Evolutionary conservation across 1,140 invertebrate genomes (phyloP), one percentile per base, ranked within the genome.

Genomic region (Aporrectodea caliginosa): DNA sequence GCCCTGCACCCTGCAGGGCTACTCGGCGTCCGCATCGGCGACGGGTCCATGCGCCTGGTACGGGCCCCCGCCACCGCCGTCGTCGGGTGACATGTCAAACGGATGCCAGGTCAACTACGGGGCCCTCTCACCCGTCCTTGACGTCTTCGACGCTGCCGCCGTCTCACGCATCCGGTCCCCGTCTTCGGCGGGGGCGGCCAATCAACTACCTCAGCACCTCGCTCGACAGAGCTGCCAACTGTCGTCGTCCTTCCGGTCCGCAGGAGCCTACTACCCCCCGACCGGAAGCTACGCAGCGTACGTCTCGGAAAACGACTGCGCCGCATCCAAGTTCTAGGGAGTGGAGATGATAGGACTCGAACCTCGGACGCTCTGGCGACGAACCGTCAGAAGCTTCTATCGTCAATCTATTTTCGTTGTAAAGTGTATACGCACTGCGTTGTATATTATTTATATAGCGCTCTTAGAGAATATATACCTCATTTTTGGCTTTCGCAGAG

Each of bases 21-120:
- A 22, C 6, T 58, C 6, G 6, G 43, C 6, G 6, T 58, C 43
- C 6, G 6, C 43, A 22, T 12, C 43, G 43, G 43, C 43, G 43
- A 58, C 43, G 43, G 43, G 6, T 12, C 6, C 43, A 22, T 6
- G 6, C 6, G 43, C 43, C 6, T 6, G 6, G 22, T 6, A 12
- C 6, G 43, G 43, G 43, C 43, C 43, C 43, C 6, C 6, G 6
- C 6, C 22, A 22, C 22, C 43, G 43, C 6, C 43, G 43, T 12
- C 43, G 6, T 6, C 6, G 43, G 43, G 43, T 58, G 6, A 6
- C 43, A 6, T 22, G 6, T n/a, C n/a, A n/a, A n/a, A n/a, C n/a
- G n/a, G n/a, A n/a, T 58, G 43, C 43, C 43, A 58, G 43, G 43
- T 58, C 43, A 58, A 58, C 43, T 58, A 58, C 43, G 43, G 43